Evolutionary conservation across 2,797 vertebrate genomes (phyloP), one percentile per base, ranked within the genome.

Genomic region (Anguilla megastoma): DNA sequence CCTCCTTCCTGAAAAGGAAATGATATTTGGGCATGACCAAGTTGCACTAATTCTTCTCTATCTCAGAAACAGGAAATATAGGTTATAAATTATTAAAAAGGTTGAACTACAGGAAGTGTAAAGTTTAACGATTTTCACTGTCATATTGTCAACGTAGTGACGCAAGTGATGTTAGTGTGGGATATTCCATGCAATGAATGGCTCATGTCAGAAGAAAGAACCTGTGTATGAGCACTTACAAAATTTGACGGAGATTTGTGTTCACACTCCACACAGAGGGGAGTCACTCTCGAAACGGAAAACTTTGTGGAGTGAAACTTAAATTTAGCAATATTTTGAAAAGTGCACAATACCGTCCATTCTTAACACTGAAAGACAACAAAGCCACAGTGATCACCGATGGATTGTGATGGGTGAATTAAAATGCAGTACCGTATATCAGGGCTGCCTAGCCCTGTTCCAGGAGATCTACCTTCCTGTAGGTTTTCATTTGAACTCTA

Each of bases 1-100:
- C 91, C 89, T 89, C n/a, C 36, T 18, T 30, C 21, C n/a, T 88
- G 90, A 92, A 91, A 90, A 90, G 88, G 82, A 87, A 74, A 74
- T 10, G 69, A 74, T 74, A 30, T 74, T 8, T 5, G 21, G n/a
- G 2, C 60, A n/a, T 66, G 24, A 66, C 60, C n/a, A 66, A 52
- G 6, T 52, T 82, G 84, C 6, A 45, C 80, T 58, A 87, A 63
- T 45, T 21, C 9, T 50, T 14, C 12, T 12, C 12, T 63, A 85
- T 86, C 86, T 52, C 21, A 24, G 41, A 87, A 88, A 84, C 82
- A 80, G 74, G 74, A 79, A 45, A 5, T 14, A 41, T 3, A 24
- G 89, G 86, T 85, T 48, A 86, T 85, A 88, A 88, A 24, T 84
- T 86, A 89, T 89, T 86, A 89, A 89, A 90, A 16, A 0, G 48